phyloP scores from a whole-genome alignment of 2,113 vertebrate species.

The Rhodinocichla rosea region DNA sequence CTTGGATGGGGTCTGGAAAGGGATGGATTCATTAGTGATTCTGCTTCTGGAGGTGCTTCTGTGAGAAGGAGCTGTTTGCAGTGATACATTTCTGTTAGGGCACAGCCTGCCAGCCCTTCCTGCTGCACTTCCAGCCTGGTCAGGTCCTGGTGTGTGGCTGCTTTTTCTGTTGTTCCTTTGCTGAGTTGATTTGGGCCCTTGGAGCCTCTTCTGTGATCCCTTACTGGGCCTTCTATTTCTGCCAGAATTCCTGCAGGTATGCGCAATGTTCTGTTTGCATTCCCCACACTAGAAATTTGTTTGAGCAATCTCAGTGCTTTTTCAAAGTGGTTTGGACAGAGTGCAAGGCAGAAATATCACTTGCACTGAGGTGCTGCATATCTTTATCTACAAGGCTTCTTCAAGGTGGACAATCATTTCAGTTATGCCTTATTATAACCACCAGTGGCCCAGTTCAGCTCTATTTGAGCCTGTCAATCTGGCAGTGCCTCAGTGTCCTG shows the following conservation, averaged over 20 bases:
- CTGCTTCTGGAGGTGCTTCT: background rate
- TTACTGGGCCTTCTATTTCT: background rate
- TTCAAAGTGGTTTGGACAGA: background rate
- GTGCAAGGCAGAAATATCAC: background rate
- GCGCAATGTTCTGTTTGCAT: background rate
- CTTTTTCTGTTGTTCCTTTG: background rate
- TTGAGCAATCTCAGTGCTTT: background rate
- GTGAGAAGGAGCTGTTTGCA: background rate
- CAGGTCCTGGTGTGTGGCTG: background rate
- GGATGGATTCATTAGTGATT: background rate
- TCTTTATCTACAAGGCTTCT: background rate
- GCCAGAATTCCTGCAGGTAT: background rate
- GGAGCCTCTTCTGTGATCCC: background rate
- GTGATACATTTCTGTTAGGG: background rate
- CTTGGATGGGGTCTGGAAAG: background rate
- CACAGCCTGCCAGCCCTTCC: background rate
- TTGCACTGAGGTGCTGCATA: background rate
- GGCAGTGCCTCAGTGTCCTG: background rate
- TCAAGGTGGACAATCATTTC: background rate
- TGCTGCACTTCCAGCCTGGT: background rate
- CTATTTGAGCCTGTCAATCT: background rate
- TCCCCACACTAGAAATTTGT: background rate
- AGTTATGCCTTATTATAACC: background rate
- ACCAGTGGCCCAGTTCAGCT: background rate
- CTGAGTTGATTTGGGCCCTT: background rate